Percentiles rank a stretch among this genome's conserved stretches.
Conservation (phyloP, 1,140 invertebrate genomes). For the Drosophila albomicans region DNA sequence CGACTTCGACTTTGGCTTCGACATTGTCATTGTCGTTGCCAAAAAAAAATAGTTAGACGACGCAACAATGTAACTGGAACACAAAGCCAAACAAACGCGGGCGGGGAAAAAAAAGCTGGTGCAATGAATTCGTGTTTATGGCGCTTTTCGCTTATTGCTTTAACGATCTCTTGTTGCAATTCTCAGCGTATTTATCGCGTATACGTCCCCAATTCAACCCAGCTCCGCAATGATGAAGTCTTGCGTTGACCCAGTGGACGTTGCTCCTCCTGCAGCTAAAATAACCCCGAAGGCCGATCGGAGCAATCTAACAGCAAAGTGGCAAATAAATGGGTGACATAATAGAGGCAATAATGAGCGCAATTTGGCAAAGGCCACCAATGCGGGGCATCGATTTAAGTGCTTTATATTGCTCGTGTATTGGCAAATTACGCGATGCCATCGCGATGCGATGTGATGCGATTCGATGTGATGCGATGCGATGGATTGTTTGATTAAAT, state of each 20-base stretch:
- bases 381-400: slow-evolving; percentile 37
- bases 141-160: slow-evolving; percentile 10
- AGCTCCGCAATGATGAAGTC: not conserved
- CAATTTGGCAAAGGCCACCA: slow-evolving; percentile 42
- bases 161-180: slow-evolving; percentile 42
- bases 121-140: slow-evolving; percentile 35
- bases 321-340: slow-evolving; percentile 37
- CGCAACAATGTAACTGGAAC: slow-evolving; percentile 66
- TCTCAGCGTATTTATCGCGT: slow-evolving; percentile 25
- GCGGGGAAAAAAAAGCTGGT: slow-evolving; percentile 1
- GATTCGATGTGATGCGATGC: slow-evolving; percentile 1
- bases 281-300: slow-evolving; percentile 19
- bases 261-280: not conserved
- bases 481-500: slow-evolving; percentile 28
- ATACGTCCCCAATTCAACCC: slow-evolving; percentile 27
- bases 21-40: slow-evolving; percentile 66
- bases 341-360: slow-evolving; percentile 44
- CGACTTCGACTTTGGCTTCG: slow-evolving; percentile 27
- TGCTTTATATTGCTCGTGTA: slow-evolving; percentile 10
- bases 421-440: slow-evolving; percentile 11
- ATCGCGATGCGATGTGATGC: not conserved
- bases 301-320: slow-evolving; percentile 8
- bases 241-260: slow-evolving; percentile 21
- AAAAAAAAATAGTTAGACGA: slow-evolving; percentile 8
- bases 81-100: not conserved